Evolutionary conservation across 2,888 invertebrate genomes (phyloP), one percentile per base, ranked within the genome.

Genomic region (Odontocerum albicorne): DNA sequence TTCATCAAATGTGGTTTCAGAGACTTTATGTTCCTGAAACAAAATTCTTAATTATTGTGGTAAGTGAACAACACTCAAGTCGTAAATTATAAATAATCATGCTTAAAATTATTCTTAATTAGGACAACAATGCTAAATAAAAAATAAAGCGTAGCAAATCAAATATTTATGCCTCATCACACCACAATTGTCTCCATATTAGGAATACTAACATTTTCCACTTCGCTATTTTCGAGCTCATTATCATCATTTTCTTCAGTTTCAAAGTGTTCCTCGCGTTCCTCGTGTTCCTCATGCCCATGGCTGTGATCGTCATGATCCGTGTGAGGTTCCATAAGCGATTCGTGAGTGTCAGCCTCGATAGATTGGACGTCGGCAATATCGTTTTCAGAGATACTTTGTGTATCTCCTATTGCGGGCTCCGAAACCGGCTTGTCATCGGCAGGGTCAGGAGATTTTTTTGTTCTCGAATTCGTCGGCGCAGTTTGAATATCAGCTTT

Each of bases 401-500:
- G 20, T 3, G 36, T 17, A 4, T 49, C 40, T 8, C 16, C 33
- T 6, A 22, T 21, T 10, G 21, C 6, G 3, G 51, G 51, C 7
- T 47, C 44, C 22, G 33, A 21, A 15, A 21, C 17, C 4, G 36
- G 38, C 17, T 38, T 49, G 4, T 4, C 6, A 7, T 4, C 27
- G 10, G 10, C 10, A 22, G 15, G 44, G 7, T 20, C 21, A 19
- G 42, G 42, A 10, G n/a, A 19, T 42, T 13, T 21, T 13, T 20
- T 17, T 21, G 7, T 13, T 27, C 27, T 27, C 74, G 75, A 59
- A 76, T 72, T 73, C 49, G 76, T 77, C 17, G 73, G 65, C 61
- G 76, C 77, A 60, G 50, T 74, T 65, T 44, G 70, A 17, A 21
- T 72, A 35, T 78, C 75, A 13, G 75, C 72, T 46, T 82, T 80